phyloP scores from a whole-genome alignment of 1,140 invertebrate genomes.

The Epicauta chinensis region DNA sequence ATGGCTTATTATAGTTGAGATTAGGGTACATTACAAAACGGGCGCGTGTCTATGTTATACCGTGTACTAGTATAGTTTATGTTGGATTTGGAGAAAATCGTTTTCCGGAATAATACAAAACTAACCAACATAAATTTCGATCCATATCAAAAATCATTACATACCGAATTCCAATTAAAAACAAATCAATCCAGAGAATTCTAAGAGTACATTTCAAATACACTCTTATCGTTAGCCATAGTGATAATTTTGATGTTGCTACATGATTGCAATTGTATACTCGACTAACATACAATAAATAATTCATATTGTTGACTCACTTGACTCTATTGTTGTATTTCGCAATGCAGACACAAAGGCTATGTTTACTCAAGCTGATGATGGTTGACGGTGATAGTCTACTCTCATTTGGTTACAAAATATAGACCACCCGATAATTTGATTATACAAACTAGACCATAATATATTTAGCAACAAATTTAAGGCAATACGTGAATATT shows the following conservation, averaged over 20 bases:
- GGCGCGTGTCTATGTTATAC: slow-evolving; percentile 7
- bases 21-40: slow-evolving; percentile 12
- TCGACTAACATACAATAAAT: slow-evolving; percentile 3
- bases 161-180: too few relatives aligned
- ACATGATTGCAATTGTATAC: too few relatives aligned
- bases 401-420: too few relatives aligned
- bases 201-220: too few relatives aligned
- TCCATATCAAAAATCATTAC: slow-evolving; percentile 12
- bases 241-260: too few relatives aligned
- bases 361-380: slow-evolving; percentile 14
- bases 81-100: slow-evolving; percentile 16
- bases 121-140: slow-evolving; percentile 13
- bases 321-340: slow-evolving; percentile 14
- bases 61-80: slow-evolving; percentile 16
- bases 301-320: slow-evolving; percentile 14
- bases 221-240: too few relatives aligned
- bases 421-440: too few relatives aligned
- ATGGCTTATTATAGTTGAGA: slow-evolving; percentile 16
- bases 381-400: neutral
- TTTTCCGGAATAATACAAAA: slow-evolving; percentile 15
- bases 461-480: too few relatives aligned
- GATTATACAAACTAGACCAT: too few relatives aligned
- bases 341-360: slow-evolving; percentile 12
- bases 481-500: too few relatives aligned
- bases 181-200: too few relatives aligned